Percentiles rank a stretch among this genome's conserved stretches.
Evolutionary conservation across 2,888 invertebrate species (phyloP).

Genomic region (Trichogramma dendrolimi): DNA sequence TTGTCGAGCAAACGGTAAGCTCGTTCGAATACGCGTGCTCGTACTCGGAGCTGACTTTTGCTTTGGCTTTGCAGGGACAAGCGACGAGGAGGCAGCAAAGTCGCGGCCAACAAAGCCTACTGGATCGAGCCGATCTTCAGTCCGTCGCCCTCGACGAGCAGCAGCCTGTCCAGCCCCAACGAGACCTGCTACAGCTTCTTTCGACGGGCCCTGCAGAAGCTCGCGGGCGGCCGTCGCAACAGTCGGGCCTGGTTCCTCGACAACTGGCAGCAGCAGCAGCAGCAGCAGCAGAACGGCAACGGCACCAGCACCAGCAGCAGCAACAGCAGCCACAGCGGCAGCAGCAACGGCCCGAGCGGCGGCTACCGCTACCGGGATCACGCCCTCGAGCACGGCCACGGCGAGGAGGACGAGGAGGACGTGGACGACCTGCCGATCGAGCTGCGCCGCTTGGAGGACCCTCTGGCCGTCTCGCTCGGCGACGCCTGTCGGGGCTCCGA

Average conservation of each 20-base stretch:
- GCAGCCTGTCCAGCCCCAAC: constrained; percentile 84
- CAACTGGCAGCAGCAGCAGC: constrained; percentile 61
- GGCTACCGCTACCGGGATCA: constrained; percentile 4
- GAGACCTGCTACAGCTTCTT: constrained; percentile 94
- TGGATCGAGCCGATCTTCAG: constrained; percentile 62
- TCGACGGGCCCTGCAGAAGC: constrained; percentile 76
- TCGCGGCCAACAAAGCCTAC: constrained; percentile 50
- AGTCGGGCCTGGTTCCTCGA: constrained; percentile 73
- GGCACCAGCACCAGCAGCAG: too few species aligned
- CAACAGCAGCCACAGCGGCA: not conserved
- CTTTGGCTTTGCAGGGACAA: constrained; percentile 42
- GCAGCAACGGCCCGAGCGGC: not conserved
- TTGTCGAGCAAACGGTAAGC: constrained; percentile 36
- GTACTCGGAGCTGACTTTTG: not conserved
- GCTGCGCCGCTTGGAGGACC: constrained; percentile 72
- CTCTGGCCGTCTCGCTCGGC: constrained; percentile 31
- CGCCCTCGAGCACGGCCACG: constrained; percentile 29
- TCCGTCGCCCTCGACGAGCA: constrained; percentile 71
- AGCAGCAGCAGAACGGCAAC: not conserved
- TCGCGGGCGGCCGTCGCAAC: constrained; percentile 67
- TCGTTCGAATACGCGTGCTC: not conserved
- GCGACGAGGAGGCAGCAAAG: constrained; percentile 56
- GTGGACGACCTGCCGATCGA: constrained; percentile 83
- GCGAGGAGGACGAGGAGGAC: constrained; percentile 57
- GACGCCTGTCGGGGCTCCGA: not conserved